phyloP scores from a whole-genome alignment of 2,113 vertebrate species.

The Eidolon helvum region DNA sequence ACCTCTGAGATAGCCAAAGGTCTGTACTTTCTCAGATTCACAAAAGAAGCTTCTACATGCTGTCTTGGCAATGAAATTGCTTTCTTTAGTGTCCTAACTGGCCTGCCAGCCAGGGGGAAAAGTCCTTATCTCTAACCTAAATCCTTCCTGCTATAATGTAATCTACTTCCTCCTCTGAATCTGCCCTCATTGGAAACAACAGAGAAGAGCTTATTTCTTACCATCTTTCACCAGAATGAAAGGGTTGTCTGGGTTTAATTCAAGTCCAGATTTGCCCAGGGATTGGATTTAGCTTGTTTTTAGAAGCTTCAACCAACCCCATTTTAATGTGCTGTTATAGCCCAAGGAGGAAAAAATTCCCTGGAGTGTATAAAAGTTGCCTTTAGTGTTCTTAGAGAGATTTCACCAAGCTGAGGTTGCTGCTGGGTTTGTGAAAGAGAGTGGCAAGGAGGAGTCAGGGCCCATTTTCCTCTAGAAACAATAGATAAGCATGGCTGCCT shows the following conservation, averaged over 20 bases:
- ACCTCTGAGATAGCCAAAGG: neutral
- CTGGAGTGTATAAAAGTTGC: neutral
- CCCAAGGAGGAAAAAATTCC: neutral
- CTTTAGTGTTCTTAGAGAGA: neutral
- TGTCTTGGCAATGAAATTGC: neutral
- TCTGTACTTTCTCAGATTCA: conserved; percentile 15
- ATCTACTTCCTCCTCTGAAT: conserved; percentile 47
- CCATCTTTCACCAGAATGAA: neutral
- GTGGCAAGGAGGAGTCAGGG: neutral
- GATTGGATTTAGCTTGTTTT: neutral
- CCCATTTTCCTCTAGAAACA: neutral
- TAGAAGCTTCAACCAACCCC: neutral
- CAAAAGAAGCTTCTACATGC: neutral
- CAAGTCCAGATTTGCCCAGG: neutral
- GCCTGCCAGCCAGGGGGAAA: neutral
- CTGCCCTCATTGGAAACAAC: conserved; percentile 29
- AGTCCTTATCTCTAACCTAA: conserved; percentile 66
- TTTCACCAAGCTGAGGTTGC: neutral
- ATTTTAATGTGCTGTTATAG: neutral
- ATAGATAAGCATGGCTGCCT: neutral
- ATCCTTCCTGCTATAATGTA: conserved; percentile 46
- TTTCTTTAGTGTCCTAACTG: neutral
- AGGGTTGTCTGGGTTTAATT: neutral
- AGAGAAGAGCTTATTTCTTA: conserved; percentile 48
- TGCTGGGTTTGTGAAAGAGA: neutral